Conservation (phyloP, 2,888 invertebrate species). For the Sinhomidia bicolor region DNA sequence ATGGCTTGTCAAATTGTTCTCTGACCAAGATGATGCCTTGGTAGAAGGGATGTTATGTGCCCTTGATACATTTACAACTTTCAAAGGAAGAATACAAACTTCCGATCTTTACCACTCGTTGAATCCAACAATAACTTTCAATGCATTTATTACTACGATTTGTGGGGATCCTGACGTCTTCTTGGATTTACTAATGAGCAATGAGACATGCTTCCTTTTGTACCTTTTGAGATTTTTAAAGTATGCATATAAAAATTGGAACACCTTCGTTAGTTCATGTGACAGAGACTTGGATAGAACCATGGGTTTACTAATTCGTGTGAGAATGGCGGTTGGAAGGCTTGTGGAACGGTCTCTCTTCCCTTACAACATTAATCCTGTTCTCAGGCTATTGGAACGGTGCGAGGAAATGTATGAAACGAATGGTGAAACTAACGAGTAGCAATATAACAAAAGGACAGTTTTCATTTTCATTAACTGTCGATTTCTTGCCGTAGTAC, state of each 20-base stretch:
- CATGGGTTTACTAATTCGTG: constrained; percentile 90
- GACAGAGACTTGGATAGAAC: constrained; percentile 89
- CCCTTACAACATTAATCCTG: constrained; percentile 95
- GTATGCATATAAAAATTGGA: constrained; percentile 91
- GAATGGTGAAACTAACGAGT: constrained; percentile 83
- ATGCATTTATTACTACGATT: constrained; percentile 92
- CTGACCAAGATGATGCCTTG: constrained; percentile 94
- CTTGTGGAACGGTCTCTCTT: constrained; percentile 91
- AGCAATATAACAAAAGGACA: constrained; percentile 45
- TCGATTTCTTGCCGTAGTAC: constrained; percentile 70
- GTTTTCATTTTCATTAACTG: not conserved
- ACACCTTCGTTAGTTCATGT: constrained; percentile 90
- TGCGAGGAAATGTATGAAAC: constrained; percentile 93
- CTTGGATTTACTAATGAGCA: constrained; percentile 92
- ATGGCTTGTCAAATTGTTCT: constrained; percentile 93
- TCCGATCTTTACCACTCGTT: constrained; percentile 86
- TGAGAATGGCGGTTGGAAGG: constrained; percentile 90
- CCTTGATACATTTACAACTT: constrained; percentile 92
- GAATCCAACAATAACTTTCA: constrained; percentile 92
- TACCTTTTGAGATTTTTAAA: constrained; percentile 93
- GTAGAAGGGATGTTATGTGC: constrained; percentile 97
- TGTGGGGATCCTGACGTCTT: constrained; percentile 91
- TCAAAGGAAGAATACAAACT: constrained; percentile 82
- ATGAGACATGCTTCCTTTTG: constrained; percentile 94
- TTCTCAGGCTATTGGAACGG: constrained; percentile 90